phyloP scores from a whole-genome alignment of 2,113 vertebrate species.

The Daboia siamensis region DNA sequence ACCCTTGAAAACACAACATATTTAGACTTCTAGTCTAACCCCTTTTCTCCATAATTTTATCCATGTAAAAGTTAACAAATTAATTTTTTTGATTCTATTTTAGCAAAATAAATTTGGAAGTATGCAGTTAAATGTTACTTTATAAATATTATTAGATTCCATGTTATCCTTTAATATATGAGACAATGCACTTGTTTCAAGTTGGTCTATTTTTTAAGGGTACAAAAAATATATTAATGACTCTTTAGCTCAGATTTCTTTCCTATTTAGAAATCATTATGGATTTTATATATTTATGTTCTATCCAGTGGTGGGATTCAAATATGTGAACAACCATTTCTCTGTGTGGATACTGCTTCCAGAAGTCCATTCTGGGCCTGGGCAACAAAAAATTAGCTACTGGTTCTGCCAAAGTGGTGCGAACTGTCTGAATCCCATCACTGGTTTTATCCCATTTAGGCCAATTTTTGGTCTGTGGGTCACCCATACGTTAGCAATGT shows the following conservation, averaged over 20 bases:
- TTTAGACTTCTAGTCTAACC: slow-evolving; percentile 16
- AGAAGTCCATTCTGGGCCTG: too few relatives aligned
- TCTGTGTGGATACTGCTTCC: too few relatives aligned
- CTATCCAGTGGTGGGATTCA: background rate
- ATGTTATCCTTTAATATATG: background rate
- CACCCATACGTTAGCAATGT: slow-evolving; percentile 19
- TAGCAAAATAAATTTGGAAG: slow-evolving; percentile 17
- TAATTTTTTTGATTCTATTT: slow-evolving; percentile 38
- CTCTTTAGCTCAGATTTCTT: slow-evolving; percentile 47
- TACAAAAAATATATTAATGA: slow-evolving; percentile 37
- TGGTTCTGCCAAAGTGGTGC: too few relatives aligned
- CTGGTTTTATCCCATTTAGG: slow-evolving; percentile 40
- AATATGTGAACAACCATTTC: too few relatives aligned
- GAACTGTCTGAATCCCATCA: too few relatives aligned
- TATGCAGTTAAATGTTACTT: slow-evolving; percentile 39
- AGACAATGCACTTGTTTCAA: background rate
- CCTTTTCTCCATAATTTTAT: background rate
- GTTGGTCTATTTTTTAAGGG: slow-evolving; percentile 11
- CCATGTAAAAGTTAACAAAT: slow-evolving; percentile 17
- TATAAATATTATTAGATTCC: slow-evolving; percentile 31
- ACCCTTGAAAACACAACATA: background rate
- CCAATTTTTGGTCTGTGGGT: slow-evolving; percentile 43
- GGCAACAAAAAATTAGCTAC: too few relatives aligned
- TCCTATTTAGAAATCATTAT: background rate
- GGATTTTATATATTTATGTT: background rate